Percentiles rank a stretch among this genome's conserved stretches.
These are phyloP conservation scores for Tautogolabrus adspersus DNA, from an alignment of 2,113 vertebrate species.

Conservation along the genomic window DNA sequence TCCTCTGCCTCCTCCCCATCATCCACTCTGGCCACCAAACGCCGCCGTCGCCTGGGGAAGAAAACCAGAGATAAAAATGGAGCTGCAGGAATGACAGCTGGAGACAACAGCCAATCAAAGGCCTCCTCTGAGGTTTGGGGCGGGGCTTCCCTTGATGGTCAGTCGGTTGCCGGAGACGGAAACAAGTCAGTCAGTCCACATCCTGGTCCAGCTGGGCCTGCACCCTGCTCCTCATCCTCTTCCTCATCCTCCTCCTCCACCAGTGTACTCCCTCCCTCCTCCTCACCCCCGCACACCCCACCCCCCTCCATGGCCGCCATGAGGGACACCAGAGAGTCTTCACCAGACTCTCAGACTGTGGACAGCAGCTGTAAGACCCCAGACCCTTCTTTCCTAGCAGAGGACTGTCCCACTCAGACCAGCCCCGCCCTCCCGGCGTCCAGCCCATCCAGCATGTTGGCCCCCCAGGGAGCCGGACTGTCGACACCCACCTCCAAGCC, in stretches of 20 bases:
- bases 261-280: slow-evolving; percentile 80
- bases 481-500: slow-evolving; percentile 65
- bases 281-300: slow-evolving; percentile 81
- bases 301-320: slow-evolving; percentile 74
- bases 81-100: slow-evolving; percentile 12
- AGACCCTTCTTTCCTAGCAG: slow-evolving; percentile 87
- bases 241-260: slow-evolving; percentile 77
- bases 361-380: slow-evolving; percentile 94
- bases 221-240: slow-evolving; percentile 82
- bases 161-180: slow-evolving; percentile 51
- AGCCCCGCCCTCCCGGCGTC: slow-evolving; percentile 55
- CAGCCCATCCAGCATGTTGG: slow-evolving; percentile 69
- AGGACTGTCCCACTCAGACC: slow-evolving; percentile 80
- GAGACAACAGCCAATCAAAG: slow-evolving; percentile 57
- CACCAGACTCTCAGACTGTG: slow-evolving; percentile 92
- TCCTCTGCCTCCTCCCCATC: slow-evolving; percentile 85
- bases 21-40: slow-evolving; percentile 77
- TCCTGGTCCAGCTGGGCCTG: slow-evolving; percentile 74
- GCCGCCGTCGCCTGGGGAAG: slow-evolving; percentile 78
- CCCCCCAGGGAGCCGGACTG: slow-evolving; percentile 56
- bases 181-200: slow-evolving; percentile 77
- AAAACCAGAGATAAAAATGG: slow-evolving; percentile 75
- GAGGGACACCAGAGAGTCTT: slow-evolving; percentile 85
- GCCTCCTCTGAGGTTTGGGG: slow-evolving; percentile 67
- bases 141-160: slow-evolving; percentile 61